Base-by-base conservation (phyloP, 1,140 invertebrate species). In the Euglossa dilemma region DNA sequence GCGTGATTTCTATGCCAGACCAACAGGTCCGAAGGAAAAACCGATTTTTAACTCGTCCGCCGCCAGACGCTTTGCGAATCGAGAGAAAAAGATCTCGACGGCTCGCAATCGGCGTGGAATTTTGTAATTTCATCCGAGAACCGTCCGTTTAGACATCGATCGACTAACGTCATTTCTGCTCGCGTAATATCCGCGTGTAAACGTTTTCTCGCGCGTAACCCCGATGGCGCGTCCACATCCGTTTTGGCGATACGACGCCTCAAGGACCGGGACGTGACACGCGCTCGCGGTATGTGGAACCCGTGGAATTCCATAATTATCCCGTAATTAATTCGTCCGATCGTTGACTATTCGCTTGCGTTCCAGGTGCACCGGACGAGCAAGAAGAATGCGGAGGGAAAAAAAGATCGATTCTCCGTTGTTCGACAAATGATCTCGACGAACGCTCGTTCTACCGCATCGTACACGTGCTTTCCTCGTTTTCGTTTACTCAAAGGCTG, bases 211-310 rank as follows among this genome's bases (percentile, higher is more conserved):
- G 25, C 74, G 36, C 72, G 80, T 75, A 81, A 81, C 50, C 4
- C 47, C 50, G 23, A 28, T 72, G 36, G 63, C 78, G 50, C 85
- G 59, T n/a, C 63, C 69, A 52, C 54, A 87, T 87, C 85, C 85
- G 81, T 84, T 73, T 87, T 50, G 72, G 45, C 64, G 82, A 87
- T 73, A 64, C 16, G 8, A 7, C 47, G 14, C 14, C 5, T 59
- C 82, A 80, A 80, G 50, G n/a, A 80, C 28, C 73, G 71, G n/a
- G 14, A 69, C 47, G 52, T 50, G 25, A 61, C 59, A 36, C 66
- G 0, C 9, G n/a, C 18, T 14, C 20, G 11, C 52, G 14, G 28
- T 72, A 61, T 6, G 43, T 4, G 36, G 54, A 67, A 59, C 67
- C 70, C 64, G 3, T 6, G 63, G 69, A 52, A 74, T 66, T 52